A percentile compares a stretch with the other conserved stretches of the same genome.
These are phyloP conservation scores for Drosophila mayaguana DNA, from an alignment of 2,888 invertebrate species.

Conservation along the genomic window DNA sequence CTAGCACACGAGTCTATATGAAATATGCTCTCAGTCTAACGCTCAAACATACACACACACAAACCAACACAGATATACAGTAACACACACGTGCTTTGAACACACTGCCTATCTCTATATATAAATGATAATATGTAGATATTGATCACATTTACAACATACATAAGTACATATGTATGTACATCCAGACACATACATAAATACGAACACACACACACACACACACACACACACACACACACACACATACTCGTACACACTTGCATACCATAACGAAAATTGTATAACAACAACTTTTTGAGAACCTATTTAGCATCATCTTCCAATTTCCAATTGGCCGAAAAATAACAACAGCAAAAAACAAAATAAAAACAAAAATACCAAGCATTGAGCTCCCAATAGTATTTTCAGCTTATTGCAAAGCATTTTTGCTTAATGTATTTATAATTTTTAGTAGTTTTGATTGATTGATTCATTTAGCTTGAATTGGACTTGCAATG, in stretches of 20 bases:
- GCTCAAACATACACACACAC: conserved; percentile 4
- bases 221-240: background rate
- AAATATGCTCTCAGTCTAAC: conserved; percentile 6
- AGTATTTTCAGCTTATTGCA: conserved; percentile 20
- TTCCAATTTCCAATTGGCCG: conserved; percentile 25
- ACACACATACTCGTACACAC: conserved; percentile 21
- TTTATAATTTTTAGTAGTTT: conserved; percentile 8
- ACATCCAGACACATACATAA: background rate
- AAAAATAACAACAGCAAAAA: background rate
- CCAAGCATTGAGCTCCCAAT: conserved; percentile 34
- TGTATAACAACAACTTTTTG: conserved; percentile 23
- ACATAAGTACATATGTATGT: conserved; percentile 41
- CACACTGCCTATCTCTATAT: conserved; percentile 42
- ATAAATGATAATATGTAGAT: conserved; percentile 5
- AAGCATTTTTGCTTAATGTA: background rate
- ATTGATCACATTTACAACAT: conserved; percentile 13
- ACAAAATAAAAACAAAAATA: background rate
- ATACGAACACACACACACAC: conserved; percentile 5
- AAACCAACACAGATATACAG: conserved; percentile 23
- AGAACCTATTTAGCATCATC: conserved; percentile 27
- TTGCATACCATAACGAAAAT: conserved; percentile 37
- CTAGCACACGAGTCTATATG: background rate
- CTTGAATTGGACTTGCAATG: conserved; percentile 13
- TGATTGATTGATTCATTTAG: conserved; percentile 8
- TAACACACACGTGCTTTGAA: conserved; percentile 39